A percentile compares a stretch with the other conserved stretches of the same genome.
phyloP scores from a whole-genome alignment of 2,797 vertebrate species.

The Chaetodon trifasciatus region DNA sequence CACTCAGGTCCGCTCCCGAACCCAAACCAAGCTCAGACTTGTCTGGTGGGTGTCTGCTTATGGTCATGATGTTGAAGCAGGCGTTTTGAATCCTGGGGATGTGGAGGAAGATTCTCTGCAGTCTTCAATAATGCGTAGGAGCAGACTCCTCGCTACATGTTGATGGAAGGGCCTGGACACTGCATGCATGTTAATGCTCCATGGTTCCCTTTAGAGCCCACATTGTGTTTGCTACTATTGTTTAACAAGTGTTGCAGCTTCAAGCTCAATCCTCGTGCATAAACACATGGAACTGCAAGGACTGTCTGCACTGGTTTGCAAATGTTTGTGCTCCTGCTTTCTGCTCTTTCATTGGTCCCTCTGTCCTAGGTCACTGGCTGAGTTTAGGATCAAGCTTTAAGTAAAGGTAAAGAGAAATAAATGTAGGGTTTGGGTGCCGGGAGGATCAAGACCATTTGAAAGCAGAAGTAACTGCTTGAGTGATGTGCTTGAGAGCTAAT shows the following conservation, averaged over 20 bases:
- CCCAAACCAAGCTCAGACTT: too few species aligned
- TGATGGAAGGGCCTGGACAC: background rate
- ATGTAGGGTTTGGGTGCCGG: background rate
- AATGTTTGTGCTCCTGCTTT: background rate
- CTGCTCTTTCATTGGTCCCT: too few species aligned
- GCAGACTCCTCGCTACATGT: background rate
- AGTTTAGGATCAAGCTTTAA: background rate
- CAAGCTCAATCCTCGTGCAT: too few species aligned
- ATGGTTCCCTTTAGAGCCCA: background rate
- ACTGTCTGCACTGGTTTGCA: background rate
- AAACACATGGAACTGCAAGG: background rate
- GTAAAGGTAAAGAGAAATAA: background rate
- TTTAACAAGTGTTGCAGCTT: too few species aligned
- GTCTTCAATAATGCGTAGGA: too few species aligned
- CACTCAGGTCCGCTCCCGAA: background rate
- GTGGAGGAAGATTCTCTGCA: background rate
- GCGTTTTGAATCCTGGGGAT: conserved; percentile 1
- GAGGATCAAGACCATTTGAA: background rate
- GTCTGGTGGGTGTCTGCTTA: too few species aligned
- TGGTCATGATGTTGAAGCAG: background rate
- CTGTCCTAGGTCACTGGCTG: background rate
- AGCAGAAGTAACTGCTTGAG: background rate
- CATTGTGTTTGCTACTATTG: background rate
- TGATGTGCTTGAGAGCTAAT: conserved; percentile 5
- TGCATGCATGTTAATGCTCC: background rate